These are phyloP conservation scores for Hymenopus coronatus DNA, from an alignment of 2,888 invertebrate species.

Conservation along the genomic window DNA sequence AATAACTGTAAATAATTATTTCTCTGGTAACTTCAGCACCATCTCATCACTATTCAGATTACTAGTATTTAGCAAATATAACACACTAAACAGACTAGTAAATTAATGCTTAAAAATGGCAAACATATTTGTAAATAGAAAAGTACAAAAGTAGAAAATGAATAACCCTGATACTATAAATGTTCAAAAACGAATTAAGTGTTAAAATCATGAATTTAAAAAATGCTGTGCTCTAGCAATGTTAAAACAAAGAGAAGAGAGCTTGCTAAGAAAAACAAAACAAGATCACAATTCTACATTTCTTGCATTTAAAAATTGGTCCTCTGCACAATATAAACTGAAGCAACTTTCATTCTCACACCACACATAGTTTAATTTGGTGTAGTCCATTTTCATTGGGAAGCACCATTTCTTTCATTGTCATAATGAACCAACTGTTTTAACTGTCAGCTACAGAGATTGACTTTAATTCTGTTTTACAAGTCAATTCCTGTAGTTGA, in stretches of 20 bases:
- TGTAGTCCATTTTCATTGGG: not conserved
- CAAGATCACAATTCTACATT: not conserved
- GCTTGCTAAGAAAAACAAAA: not conserved
- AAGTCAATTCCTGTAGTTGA: not conserved
- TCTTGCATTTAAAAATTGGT: not conserved
- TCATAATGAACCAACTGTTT: not conserved
- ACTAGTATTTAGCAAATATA: not conserved
- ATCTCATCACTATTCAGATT: not conserved
- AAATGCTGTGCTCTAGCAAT: not conserved
- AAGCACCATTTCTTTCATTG: constrained; percentile 2
- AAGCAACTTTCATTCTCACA: not conserved
- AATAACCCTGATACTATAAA: not conserved
- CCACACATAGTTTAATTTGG: not conserved
- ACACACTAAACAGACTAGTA: not conserved
- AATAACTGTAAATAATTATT: not conserved
- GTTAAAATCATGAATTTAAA: not conserved
- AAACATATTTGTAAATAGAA: not conserved
- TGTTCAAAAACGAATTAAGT: not conserved
- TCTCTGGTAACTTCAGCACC: not conserved
- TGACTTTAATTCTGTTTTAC: not conserved
- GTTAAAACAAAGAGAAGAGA: not conserved
- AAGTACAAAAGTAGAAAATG: not conserved
- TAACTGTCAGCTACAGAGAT: not conserved
- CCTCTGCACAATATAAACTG: not conserved
- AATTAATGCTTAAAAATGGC: not conserved